Conservation (phyloP, 2,888 invertebrate genomes). For the Plutella xylostella region DNA sequence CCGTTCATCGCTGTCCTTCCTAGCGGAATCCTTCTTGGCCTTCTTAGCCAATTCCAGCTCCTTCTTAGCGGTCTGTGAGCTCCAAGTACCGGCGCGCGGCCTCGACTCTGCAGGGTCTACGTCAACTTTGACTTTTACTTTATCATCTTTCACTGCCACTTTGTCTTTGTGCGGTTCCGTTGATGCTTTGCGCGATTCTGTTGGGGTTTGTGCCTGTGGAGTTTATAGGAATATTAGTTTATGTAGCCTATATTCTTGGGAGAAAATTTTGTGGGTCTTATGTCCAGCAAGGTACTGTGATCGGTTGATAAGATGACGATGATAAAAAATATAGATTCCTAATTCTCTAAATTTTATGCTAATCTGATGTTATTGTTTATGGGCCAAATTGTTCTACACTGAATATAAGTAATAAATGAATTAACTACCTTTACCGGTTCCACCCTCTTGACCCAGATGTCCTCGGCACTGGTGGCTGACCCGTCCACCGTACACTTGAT, state of each 20-base stretch:
- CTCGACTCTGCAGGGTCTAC: slow-evolving; percentile 29
- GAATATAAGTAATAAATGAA: too few species aligned
- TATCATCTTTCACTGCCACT: too few species aligned
- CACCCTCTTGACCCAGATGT: slow-evolving; percentile 77
- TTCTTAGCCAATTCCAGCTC: slow-evolving; percentile 4
- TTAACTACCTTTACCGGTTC: slow-evolving; percentile 63
- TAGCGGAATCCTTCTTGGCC: slow-evolving; percentile 27
- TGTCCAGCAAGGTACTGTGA: too few species aligned
- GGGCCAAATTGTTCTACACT: too few species aligned
- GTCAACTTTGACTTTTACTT: slow-evolving; percentile 16
- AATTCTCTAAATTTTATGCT: too few species aligned
- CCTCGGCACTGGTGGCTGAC: slow-evolving; percentile 72
- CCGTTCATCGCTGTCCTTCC: slow-evolving; percentile 42
- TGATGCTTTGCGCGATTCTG: slow-evolving; percentile 15
- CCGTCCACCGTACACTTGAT: slow-evolving; percentile 81
- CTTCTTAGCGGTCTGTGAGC: slow-evolving; percentile 37
- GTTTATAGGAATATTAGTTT: too few species aligned
- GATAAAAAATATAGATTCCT: too few species aligned
- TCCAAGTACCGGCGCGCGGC: slow-evolving; percentile 75
- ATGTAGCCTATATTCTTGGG: too few species aligned
- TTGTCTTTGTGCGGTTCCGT: slow-evolving; percentile 12
- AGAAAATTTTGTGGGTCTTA: too few species aligned
- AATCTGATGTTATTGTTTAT: too few species aligned
- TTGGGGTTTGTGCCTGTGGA: too few species aligned
- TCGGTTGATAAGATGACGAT: too few species aligned